phyloP scores from a whole-genome alignment of 2,797 vertebrate species.

The Vespertilio murinus region DNA sequence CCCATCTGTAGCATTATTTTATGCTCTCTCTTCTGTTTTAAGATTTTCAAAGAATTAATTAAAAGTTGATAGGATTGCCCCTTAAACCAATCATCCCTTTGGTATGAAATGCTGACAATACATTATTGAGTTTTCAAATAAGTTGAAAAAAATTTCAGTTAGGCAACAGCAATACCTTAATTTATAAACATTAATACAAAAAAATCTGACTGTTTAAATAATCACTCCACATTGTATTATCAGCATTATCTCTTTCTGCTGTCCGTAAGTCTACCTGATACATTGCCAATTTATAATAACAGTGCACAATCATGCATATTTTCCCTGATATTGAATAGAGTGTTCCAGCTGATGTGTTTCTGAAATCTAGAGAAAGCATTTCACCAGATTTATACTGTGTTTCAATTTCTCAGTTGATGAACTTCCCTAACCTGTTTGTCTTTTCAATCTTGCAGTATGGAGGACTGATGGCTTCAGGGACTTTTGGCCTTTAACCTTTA shows the following conservation, averaged over 20 bases:
- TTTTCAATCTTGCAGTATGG: conserved; percentile 59
- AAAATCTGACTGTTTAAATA: conserved; percentile 57
- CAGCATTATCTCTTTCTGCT: conserved; percentile 16
- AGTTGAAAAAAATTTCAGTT: conserved; percentile 56
- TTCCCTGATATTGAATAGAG: conserved; percentile 22
- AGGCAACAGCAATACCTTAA: conserved; percentile 58
- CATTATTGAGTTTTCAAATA: conserved; percentile 71
- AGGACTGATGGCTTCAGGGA: conserved; percentile 67
- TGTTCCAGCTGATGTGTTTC: conserved; percentile 54
- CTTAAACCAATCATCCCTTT: conserved; percentile 68
- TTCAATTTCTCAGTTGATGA: conserved; percentile 67
- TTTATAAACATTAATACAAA: conserved; percentile 71
- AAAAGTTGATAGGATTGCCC: conserved; percentile 72
- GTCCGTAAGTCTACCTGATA: background rate
- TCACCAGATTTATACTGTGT: conserved; percentile 64
- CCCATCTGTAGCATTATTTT: conserved; percentile 52
- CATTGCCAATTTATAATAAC: conserved; percentile 1
- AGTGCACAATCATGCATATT: conserved; percentile 30
- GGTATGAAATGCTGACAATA: conserved; percentile 59
- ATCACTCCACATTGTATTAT: background rate
- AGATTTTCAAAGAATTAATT: conserved; percentile 69
- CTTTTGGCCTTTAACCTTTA: conserved; percentile 61
- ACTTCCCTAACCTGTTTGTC: conserved; percentile 39
- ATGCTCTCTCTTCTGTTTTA: conserved; percentile 61
- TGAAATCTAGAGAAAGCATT: conserved; percentile 57